Conservation (phyloP, 2,888 invertebrate species). For the Philaethria dido region DNA sequence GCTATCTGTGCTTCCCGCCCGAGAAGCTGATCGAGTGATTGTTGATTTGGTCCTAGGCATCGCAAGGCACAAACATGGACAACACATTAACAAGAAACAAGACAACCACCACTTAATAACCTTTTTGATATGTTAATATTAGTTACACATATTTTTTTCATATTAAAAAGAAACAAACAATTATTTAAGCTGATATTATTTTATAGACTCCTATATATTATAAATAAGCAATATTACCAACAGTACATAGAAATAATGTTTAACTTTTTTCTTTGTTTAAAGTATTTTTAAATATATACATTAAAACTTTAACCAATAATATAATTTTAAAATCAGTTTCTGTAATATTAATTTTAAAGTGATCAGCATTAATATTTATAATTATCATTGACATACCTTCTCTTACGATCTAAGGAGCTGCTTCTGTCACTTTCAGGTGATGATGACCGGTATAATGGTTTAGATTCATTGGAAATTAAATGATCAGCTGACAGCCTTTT, state of each 20-base stretch:
- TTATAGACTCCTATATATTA: neutral
- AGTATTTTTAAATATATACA: neutral
- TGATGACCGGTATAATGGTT: slow-evolving; percentile 70
- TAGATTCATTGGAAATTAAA: slow-evolving; percentile 73
- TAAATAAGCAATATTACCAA: neutral
- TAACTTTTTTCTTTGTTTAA: neutral
- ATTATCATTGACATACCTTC: slow-evolving; percentile 58
- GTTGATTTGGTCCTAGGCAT: slow-evolving; percentile 69
- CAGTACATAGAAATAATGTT: neutral
- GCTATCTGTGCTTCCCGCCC: slow-evolving; percentile 85
- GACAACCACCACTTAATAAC: slow-evolving; percentile 2
- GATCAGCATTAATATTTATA: neutral
- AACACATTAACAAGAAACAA: slow-evolving; percentile 31
- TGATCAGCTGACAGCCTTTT: slow-evolving; percentile 79
- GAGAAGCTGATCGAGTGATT: slow-evolving; percentile 70
- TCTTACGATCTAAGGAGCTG: slow-evolving; percentile 76
- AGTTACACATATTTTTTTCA: neutral
- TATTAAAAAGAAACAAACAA: neutral
- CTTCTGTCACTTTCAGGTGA: slow-evolving; percentile 79
- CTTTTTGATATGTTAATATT: neutral
- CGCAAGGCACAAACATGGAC: slow-evolving; percentile 37
- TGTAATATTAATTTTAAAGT: neutral
- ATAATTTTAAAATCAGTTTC: neutral
- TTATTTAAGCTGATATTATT: neutral
- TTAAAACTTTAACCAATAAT: neutral